Evolutionary conservation across 2,888 invertebrate species (phyloP).

Genomic region (Macaria notata): DNA sequence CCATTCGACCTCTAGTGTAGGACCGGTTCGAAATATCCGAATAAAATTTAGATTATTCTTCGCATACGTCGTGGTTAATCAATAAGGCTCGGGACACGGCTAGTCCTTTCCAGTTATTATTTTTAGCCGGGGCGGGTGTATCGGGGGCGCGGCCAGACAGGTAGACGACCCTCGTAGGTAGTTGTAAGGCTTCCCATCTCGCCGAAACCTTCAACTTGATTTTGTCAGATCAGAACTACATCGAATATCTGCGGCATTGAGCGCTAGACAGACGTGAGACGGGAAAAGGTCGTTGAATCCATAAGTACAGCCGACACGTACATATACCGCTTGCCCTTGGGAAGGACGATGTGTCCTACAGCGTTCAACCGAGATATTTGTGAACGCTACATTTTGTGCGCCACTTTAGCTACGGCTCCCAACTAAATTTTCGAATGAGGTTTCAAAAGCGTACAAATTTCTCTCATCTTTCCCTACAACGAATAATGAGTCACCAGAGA

Average conservation of each 20-base stretch:
- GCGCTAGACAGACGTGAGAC: constrained; percentile 35
- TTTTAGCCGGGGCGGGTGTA: constrained; percentile 15
- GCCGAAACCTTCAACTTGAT: constrained; percentile 19
- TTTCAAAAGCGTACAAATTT: too few species aligned
- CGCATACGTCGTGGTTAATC: constrained; percentile 2
- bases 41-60: background rate
- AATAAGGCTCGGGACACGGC: constrained; percentile 6
- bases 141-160: constrained; percentile 21
- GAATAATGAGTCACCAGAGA: too few species aligned
- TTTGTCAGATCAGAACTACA: constrained; percentile 11
- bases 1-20: background rate
- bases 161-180: constrained; percentile 23
- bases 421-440: too few species aligned
- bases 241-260: constrained; percentile 10
- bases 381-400: constrained; percentile 27
- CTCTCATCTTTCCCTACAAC: too few species aligned
- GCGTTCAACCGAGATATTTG: constrained; percentile 45
- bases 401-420: constrained; percentile 10
- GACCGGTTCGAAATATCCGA: background rate
- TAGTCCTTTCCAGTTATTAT: constrained; percentile 18
- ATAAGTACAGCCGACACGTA: constrained; percentile 33
- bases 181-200: constrained; percentile 19
- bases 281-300: constrained; percentile 46
- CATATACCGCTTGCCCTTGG: constrained; percentile 62
- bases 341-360: constrained; percentile 54